Percentiles rank a stretch among this genome's conserved stretches.
Conservation (phyloP, 2,113 vertebrate genomes). For the Tricholaema leucomelas region DNA sequence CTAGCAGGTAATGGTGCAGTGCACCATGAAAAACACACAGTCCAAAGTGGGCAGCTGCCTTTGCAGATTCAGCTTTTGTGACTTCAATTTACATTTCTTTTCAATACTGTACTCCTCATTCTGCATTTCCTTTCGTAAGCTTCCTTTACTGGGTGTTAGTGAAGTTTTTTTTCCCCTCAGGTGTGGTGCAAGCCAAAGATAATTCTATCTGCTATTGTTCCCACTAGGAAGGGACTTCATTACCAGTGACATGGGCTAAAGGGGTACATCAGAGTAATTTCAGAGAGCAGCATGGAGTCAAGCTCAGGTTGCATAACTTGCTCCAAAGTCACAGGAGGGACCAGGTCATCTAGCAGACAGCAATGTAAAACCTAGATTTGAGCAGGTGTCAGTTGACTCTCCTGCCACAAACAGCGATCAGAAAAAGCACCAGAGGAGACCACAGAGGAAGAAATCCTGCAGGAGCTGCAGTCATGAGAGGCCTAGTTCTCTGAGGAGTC, state of each 20-base stretch:
- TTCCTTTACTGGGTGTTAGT: neutral
- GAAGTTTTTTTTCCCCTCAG: neutral
- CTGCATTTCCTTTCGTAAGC: neutral
- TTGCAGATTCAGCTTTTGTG: neutral
- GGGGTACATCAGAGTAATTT: neutral
- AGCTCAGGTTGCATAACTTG: slow-evolving; percentile 18
- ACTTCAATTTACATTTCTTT: neutral
- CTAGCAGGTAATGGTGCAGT: neutral
- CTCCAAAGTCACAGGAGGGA: slow-evolving; percentile 33
- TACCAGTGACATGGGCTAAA: neutral
- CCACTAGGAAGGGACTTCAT: neutral
- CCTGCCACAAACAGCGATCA: neutral
- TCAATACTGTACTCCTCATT: neutral
- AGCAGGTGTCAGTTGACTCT: slow-evolving; percentile 41
- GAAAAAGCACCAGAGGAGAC: neutral
- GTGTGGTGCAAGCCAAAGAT: neutral
- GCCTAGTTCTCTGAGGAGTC: neutral
- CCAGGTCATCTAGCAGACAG: neutral
- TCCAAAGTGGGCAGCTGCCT: neutral
- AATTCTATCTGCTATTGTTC: neutral
- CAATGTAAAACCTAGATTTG: slow-evolving; percentile 43
- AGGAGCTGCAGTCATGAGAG: neutral
- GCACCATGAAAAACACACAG: neutral
- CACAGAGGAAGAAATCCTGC: fast-evolving
- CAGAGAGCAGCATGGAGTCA: neutral